Percentiles rank a stretch among this genome's conserved stretches.
These are phyloP conservation scores for Ammodramus savannarum DNA, from an alignment of 2,113 vertebrate species.

Conservation along the genomic window DNA sequence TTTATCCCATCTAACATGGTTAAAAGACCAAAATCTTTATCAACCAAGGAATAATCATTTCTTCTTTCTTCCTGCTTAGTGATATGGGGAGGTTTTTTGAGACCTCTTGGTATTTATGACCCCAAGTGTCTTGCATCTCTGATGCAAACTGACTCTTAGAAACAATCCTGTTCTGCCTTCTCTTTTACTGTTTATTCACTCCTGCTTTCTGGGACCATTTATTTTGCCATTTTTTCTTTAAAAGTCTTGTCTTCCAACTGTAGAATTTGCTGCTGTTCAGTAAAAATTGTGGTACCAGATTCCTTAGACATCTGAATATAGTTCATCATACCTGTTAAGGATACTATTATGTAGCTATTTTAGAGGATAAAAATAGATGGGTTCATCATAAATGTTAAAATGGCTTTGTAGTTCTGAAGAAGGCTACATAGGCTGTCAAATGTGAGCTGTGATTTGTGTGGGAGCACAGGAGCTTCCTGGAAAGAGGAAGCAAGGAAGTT, in stretches of 20 bases:
- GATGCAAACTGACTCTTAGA: not conserved
- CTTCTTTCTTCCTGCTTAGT: not conserved
- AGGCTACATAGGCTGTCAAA: not conserved
- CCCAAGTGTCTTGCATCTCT: not conserved
- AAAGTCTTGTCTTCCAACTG: not conserved
- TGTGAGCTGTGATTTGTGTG: not conserved
- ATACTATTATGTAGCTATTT: not conserved
- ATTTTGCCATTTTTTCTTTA: not conserved
- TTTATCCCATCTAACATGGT: not conserved
- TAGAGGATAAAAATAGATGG: not conserved
- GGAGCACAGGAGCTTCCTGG: not conserved
- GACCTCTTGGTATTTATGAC: not conserved
- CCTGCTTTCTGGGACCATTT: not conserved
- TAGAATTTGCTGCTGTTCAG: not conserved
- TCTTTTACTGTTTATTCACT: not conserved
- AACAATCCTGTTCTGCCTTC: not conserved
- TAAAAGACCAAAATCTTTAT: not conserved
- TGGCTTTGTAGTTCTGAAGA: not conserved
- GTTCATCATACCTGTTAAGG: not conserved
- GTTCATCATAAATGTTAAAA: not conserved
- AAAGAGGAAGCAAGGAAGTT: not conserved
- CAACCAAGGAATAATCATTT: not conserved
- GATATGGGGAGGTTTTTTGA: not conserved
- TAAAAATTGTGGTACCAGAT: not conserved
- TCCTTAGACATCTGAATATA: not conserved